phyloP scores from a whole-genome alignment of 2,113 vertebrate genomes.

The Columbina picui region DNA sequence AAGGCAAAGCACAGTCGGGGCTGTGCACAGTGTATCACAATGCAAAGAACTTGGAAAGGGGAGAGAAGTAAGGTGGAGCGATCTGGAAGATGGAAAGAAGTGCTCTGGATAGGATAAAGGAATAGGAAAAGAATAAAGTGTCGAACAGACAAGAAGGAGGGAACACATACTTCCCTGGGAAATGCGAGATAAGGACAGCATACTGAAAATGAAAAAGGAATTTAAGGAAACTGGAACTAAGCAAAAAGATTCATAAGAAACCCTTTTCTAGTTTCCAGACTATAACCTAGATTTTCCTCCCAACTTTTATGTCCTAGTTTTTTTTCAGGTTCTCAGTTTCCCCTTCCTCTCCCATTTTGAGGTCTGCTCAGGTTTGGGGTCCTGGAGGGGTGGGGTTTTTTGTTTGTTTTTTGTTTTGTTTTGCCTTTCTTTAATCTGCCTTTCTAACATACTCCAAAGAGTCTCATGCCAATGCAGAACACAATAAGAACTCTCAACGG shows the following conservation, averaged over 20 bases:
- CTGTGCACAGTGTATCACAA: background rate
- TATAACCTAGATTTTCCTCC: background rate
- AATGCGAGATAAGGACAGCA: background rate
- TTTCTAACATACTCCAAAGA: slow-evolving; percentile 51
- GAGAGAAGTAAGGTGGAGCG: background rate
- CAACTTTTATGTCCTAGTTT: background rate
- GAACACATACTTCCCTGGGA: background rate
- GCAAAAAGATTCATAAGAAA: background rate
- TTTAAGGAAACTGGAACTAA: slow-evolving; percentile 24
- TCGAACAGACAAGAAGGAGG: slow-evolving; percentile 9
- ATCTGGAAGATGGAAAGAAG: slow-evolving; percentile 7
- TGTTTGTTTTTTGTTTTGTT: background rate
- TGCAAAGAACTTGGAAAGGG: background rate
- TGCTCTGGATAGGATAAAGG: slow-evolving; percentile 27
- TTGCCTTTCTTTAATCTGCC: background rate
- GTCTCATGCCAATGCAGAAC: background rate
- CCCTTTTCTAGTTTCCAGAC: background rate
- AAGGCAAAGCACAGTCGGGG: slow-evolving; percentile 7
- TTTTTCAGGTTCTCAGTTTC: slow-evolving; percentile 27
- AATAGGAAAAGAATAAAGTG: slow-evolving; percentile 24
- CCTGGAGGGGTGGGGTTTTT: background rate
- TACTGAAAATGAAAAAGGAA: slow-evolving; percentile 66
- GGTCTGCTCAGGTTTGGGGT: background rate
- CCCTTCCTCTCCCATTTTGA: slow-evolving; percentile 59
- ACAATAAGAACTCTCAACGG: background rate